Conservation (phyloP, 2,888 invertebrate species). For the Alloscopus bannaensis region DNA sequence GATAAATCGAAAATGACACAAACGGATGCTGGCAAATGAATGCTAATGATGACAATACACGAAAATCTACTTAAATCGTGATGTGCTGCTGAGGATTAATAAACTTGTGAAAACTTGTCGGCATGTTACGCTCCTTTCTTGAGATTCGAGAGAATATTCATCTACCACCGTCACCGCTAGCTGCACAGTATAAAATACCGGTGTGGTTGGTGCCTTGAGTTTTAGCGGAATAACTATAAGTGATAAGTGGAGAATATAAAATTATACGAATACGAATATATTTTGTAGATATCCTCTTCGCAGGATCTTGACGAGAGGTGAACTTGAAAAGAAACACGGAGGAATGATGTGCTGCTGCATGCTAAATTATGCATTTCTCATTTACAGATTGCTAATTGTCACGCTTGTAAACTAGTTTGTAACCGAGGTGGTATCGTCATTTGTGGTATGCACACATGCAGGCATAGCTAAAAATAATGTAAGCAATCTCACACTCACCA, state of each 20-base stretch:
- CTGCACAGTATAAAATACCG: no score
- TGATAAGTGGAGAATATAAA: no score
- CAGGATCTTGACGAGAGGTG: no score
- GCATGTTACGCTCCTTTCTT: constrained; percentile 35
- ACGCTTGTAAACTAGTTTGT: constrained; percentile 59
- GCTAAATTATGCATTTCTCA: constrained; percentile 61
- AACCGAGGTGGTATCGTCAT: constrained; percentile 27
- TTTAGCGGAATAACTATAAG: no score
- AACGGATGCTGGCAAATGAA: constrained; percentile 63
- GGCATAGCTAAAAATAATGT: no score
- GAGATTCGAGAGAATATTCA: no score
- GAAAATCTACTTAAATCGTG: constrained; percentile 65
- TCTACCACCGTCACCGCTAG: no score
- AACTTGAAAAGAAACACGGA: constrained; percentile 23
- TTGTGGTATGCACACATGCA: background rate
- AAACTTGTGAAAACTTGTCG: constrained; percentile 64
- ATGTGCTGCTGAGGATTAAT: constrained; percentile 56
- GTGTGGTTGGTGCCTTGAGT: no score
- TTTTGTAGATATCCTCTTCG: constrained; percentile 42
- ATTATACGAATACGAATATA: no score
- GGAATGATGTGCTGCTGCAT: constrained; percentile 47
- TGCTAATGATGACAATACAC: constrained; percentile 65
- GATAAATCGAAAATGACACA: constrained; percentile 64
- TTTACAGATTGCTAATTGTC: constrained; percentile 64
- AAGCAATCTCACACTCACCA: no score